These are phyloP conservation scores for Hydrozoanthus tunicans DNA, from an alignment of 64 coral and sea anemone species.

Conservation along the genomic window DNA sequence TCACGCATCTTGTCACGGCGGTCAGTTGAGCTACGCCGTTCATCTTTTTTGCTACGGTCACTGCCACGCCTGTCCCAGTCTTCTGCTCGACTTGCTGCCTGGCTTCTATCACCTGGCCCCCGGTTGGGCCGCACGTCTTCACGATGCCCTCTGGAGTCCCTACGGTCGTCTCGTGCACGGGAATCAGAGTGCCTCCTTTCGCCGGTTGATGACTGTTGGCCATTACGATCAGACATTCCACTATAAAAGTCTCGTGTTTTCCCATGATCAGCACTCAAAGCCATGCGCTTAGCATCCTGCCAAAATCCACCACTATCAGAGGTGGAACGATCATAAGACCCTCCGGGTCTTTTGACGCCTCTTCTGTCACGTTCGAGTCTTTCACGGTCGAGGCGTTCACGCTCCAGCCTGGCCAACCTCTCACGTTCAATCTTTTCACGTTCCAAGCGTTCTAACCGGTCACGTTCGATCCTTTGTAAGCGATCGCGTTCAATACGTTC, in stretches of 20 bases:
- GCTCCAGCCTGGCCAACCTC: constrained; percentile 68
- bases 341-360: constrained; percentile 75
- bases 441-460: constrained; percentile 90
- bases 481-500: constrained; percentile 92
- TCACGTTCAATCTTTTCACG: constrained; percentile 95
- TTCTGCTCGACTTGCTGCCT: constrained; percentile 47
- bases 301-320: constrained; percentile 81
- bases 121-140: constrained; percentile 63
- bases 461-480: constrained; percentile 90
- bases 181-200: constrained; percentile 28
- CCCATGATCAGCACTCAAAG: constrained; percentile 59
- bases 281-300: constrained; percentile 87
- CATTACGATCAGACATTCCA: constrained; percentile 60
- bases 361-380: constrained; percentile 74
- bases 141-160: constrained; percentile 88
- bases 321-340: constrained; percentile 55
- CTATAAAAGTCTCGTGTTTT: constrained; percentile 84
- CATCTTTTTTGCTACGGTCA: constrained; percentile 75
- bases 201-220: neutral
- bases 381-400: constrained; percentile 87
- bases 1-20: constrained; percentile 75
- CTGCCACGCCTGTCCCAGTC: constrained; percentile 66
- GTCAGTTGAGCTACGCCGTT: constrained; percentile 62
- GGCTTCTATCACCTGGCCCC: constrained; percentile 51
- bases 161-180: constrained; percentile 64